These are phyloP conservation scores for Nansenia antarctica DNA, from an alignment of 2,113 vertebrate species.

Conservation along the genomic window DNA sequence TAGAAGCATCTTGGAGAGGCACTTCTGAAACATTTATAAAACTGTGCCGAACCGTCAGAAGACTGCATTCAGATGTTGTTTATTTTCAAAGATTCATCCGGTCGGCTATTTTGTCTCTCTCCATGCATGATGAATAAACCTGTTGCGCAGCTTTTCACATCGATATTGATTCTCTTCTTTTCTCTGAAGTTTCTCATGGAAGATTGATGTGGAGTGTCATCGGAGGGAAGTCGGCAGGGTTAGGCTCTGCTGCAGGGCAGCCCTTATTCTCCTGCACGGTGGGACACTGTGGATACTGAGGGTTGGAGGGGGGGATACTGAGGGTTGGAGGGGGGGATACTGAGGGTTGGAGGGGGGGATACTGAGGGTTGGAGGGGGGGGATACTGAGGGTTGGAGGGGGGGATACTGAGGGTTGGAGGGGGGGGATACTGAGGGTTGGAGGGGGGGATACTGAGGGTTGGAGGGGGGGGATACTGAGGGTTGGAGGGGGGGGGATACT, in stretches of 20 bases:
- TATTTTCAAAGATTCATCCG: conserved; percentile 22
- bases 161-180: conserved; percentile 38
- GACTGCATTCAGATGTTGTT: background rate
- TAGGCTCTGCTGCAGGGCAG: conserved; percentile 72
- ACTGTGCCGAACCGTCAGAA: background rate
- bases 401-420: background rate
- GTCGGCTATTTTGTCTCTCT: conserved; percentile 14
- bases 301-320: conserved; percentile 59
- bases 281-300: conserved; percentile 74
- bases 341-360: too few species aligned
- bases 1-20: too few species aligned
- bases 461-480: too few species aligned
- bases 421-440: background rate
- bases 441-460: too few species aligned
- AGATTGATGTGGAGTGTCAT: conserved; percentile 84
- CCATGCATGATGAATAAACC: conserved; percentile 33
- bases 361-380: background rate
- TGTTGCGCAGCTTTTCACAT: conserved; percentile 24
- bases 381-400: too few species aligned
- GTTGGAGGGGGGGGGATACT: background rate
- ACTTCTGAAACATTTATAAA: background rate
- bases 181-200: conserved; percentile 68
- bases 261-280: conserved; percentile 74
- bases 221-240: conserved; percentile 71
- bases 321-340: conserved; percentile 73